phyloP scores from a whole-genome alignment of 1,140 invertebrate genomes.

The Aphis craccivora region DNA sequence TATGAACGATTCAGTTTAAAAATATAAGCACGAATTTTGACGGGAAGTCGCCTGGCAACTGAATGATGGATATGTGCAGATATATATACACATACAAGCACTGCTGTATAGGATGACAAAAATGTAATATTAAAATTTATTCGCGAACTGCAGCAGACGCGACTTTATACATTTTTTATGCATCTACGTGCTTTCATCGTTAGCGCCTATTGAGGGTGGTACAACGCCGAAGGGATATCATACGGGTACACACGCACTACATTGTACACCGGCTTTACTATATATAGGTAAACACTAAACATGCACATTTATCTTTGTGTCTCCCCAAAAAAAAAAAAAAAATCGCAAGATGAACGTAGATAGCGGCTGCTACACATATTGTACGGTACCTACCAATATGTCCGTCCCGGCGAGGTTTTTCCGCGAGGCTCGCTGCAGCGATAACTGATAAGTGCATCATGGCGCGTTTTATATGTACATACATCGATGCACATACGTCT shows the following conservation, averaged over 20 bases:
- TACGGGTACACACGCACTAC: neutral
- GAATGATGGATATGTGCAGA: neutral
- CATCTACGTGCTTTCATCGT: neutral
- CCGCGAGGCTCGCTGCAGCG: neutral
- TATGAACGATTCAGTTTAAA: neutral
- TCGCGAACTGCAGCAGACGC: neutral
- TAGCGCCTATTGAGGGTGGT: neutral
- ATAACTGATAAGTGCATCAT: constrained; percentile 9
- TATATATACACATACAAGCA: too few relatives aligned
- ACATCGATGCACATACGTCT: neutral
- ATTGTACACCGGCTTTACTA: neutral
- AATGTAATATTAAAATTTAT: neutral
- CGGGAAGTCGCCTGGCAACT: neutral
- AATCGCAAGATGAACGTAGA: neutral
- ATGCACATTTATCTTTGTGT: neutral
- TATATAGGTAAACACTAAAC: neutral
- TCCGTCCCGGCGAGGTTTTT: neutral
- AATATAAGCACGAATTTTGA: neutral
- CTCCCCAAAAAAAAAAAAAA: neutral
- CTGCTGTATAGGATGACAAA: neutral
- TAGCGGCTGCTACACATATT: neutral
- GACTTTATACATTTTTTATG: neutral
- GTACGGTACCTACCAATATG: neutral
- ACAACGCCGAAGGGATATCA: neutral
- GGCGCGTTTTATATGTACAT: neutral